Base-by-base conservation (phyloP, 37 sponge, comb jelly and placozoan genomes). In the Mnemiopsis leidyi region DNA sequence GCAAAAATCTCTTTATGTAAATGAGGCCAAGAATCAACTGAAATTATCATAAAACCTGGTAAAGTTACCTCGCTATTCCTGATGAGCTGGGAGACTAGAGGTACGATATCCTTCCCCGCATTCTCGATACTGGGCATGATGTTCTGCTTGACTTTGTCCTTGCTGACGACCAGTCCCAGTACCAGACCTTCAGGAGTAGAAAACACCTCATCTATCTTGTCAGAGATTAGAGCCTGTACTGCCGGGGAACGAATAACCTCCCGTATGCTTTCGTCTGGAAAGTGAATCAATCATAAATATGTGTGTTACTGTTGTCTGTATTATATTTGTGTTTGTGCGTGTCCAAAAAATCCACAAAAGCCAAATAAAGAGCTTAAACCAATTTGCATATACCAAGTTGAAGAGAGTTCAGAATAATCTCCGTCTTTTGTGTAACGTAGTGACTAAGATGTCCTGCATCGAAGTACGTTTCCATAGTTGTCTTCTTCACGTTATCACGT, bases 391-490 rank as follows among this genome's bases (percentile, higher is more conserved):
- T 71, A 79, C 82, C 82, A 13, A 79, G 21, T 30, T 79, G 82
- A 35, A 79, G 21, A 36, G 82, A 79, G 21, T 79, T 79, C 7
- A 79, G 82, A 32, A 79, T 30, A 5, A 33, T 79, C 82, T 79
- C 82, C 2, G 82, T 79, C 34, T 79, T 79, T 29, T 79, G 82
- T 13, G 82, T 33, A 23, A 79, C 82, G 37, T 79, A 79, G 23
- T 79, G 35, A 79, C 82, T 79, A 7, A 79, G 82, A 36, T 32
- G 82, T 79, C 34, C 82, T 23, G 82, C 30, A 23, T 79, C 36
- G 34, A 79, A 79, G 82, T 79, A 79, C 37, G 82, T 79, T 30
- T 16, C 82, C 82, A 79, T 79, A 1, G 82, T 79, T 5, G 82
- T 79, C 21, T 29, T 32, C 21, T 33, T 30, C 20, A 79, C 82